Evolutionary conservation across 1,140 invertebrate species (phyloP).

Genomic region (Drosophila kepulauana): DNA sequence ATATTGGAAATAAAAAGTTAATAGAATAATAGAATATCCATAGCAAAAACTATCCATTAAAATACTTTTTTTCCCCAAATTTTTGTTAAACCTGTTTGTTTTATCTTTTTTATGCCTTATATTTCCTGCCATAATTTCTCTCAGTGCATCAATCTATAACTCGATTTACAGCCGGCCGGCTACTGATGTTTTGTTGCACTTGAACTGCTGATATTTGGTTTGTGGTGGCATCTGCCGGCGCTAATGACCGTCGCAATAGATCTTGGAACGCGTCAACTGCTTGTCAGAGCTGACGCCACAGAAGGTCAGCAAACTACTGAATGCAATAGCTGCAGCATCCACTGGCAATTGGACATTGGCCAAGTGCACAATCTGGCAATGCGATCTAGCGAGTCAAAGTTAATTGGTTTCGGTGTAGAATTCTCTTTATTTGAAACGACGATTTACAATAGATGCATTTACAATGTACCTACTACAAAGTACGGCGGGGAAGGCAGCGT

Average conservation of each 20-base stretch:
- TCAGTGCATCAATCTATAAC: constrained; percentile 8
- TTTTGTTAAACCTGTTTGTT: too few relatives aligned
- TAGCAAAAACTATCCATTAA: too few relatives aligned
- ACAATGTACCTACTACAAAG: constrained; percentile 27
- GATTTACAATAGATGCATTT: constrained; percentile 57
- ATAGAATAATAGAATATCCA: too few relatives aligned
- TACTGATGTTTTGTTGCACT: constrained; percentile 56
- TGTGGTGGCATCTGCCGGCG: constrained; percentile 47
- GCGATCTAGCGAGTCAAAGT: constrained; percentile 26
- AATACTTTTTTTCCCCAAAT: too few relatives aligned
- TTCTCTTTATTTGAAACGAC: constrained; percentile 62
- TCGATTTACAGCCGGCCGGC: constrained; percentile 14
- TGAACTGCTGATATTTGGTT: constrained; percentile 71
- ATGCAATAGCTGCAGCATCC: neutral
- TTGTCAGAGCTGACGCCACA: constrained; percentile 59
- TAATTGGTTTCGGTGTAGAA: constrained; percentile 56
- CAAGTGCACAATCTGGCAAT: constrained; percentile 35
- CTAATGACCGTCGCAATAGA: constrained; percentile 54
- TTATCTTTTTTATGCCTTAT: too few relatives aligned
- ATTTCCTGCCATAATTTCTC: neutral
- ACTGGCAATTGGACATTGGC: constrained; percentile 38
- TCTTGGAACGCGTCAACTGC: constrained; percentile 52
- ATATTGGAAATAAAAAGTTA: too few relatives aligned
- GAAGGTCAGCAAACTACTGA: constrained; percentile 50
- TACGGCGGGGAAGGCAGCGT: constrained; percentile 19